Percentiles rank a stretch among this genome's conserved stretches.
Evolutionary conservation across 2,797 vertebrate genomes (phyloP).

Genomic region (Anomalospiza imberbis): DNA sequence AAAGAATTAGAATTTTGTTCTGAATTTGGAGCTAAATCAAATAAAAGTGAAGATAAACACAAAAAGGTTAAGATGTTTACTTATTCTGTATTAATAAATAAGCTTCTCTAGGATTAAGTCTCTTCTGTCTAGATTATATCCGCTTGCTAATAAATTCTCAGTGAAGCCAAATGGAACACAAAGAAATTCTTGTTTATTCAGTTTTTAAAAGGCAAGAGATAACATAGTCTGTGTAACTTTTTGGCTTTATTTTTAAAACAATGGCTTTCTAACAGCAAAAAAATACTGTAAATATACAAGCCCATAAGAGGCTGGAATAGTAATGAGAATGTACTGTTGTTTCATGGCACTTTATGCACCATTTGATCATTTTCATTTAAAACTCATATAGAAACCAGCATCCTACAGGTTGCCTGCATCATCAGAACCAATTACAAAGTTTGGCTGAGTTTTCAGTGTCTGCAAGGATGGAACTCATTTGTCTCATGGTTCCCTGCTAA

Average conservation of each 20-base stretch:
- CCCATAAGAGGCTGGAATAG: background rate
- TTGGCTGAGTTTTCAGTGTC: background rate
- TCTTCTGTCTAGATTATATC: conserved; percentile 17
- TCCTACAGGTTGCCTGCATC: background rate
- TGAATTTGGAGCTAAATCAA: background rate
- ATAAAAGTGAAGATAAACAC: background rate
- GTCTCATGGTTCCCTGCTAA: background rate
- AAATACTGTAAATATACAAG: background rate
- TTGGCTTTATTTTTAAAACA: background rate
- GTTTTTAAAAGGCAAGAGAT: background rate
- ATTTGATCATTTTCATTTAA: background rate
- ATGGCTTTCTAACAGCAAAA: background rate
- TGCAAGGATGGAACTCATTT: background rate
- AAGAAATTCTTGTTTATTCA: background rate
- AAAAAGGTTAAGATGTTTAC: conserved; percentile 15
- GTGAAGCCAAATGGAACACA: background rate
- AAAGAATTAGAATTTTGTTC: background rate
- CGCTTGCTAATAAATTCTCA: background rate
- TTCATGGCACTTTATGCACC: background rate
- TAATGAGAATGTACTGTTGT: background rate
- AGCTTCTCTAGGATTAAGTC: conserved; percentile 1
- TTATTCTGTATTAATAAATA: conserved; percentile 33
- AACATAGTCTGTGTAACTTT: background rate
- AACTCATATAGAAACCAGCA: background rate
- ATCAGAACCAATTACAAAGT: background rate